These are phyloP conservation scores for Zaprionus obscuricornis DNA, from an alignment of 2,888 invertebrate genomes.

Conservation along the genomic window DNA sequence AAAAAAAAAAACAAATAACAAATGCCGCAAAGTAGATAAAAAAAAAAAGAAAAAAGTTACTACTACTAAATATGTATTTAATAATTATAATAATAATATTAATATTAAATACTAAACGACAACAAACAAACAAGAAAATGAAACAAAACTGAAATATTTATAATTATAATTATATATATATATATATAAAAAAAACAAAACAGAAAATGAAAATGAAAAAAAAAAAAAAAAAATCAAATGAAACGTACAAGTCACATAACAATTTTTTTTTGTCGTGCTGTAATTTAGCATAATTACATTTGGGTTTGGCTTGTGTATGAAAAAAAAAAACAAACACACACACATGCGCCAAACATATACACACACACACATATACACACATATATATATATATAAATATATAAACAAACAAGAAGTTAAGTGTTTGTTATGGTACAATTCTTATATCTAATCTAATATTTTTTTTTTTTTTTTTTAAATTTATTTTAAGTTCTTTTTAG, in stretches of 20 bases:
- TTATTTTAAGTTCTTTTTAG: too few relatives aligned
- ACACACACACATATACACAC: slow-evolving; percentile 17
- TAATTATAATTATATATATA: slow-evolving; percentile 44
- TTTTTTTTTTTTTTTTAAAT: slow-evolving; percentile 8
- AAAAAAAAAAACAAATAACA: slow-evolving; percentile 2
- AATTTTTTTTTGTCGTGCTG: slow-evolving; percentile 48
- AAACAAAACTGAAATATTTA: slow-evolving; percentile 32
- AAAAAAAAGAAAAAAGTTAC: slow-evolving; percentile 34
- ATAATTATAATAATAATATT: slow-evolving; percentile 52
- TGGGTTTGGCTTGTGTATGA: slow-evolving; percentile 39
- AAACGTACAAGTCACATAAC: slow-evolving; percentile 36
- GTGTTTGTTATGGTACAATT: too few relatives aligned
- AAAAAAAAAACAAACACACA: slow-evolving; percentile 18
- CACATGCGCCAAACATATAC: neutral
- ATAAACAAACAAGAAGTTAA: neutral
- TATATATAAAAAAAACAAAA: slow-evolving; percentile 18
- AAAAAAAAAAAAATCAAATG: slow-evolving; percentile 36
- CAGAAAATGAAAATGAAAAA: slow-evolving; percentile 1
- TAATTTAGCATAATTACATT: slow-evolving; percentile 53
- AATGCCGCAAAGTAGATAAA: slow-evolving; percentile 19
- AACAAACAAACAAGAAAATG: neutral
- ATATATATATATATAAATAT: slow-evolving; percentile 5
- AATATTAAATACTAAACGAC: slow-evolving; percentile 2
- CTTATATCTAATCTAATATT: neutral
- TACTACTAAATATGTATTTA: slow-evolving; percentile 57